Base-by-base conservation (phyloP, 2,888 invertebrate species). In the Melikaiella ostensackeni region DNA sequence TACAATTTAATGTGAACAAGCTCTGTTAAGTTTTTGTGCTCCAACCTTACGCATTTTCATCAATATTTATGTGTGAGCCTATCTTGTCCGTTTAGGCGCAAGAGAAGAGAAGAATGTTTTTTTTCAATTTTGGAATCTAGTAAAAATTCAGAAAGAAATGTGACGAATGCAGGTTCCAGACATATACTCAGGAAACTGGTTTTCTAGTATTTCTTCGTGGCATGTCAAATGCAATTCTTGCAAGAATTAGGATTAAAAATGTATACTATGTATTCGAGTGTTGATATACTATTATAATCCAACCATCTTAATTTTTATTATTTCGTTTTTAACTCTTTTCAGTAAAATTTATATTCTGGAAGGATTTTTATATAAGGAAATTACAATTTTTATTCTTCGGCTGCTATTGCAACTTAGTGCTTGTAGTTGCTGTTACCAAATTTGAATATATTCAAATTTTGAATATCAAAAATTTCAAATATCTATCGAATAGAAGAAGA, bases 141-240 rank as follows among this genome's bases (percentile, higher is more conserved):
- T 66, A 66, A 66, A 42, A 66, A 66, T 66, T 46, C 16, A 42
- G 42, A 66, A 66, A 21, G 66, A 27, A 27, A 46, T 42, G 46
- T 66, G 27, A 27, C 27, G 66, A 66, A 66, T 66, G 42, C 64
- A 66, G 38, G 27, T 66, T 27, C 9, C 42, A 16, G 64, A 27
- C 46, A 46, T 64, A 27, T 42, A 13, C 8, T 64, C 24, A 38
- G 21, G 66, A 27, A 66, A 66, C 66, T 27, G 66, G 66, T 66
- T 66, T 66, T 66, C 66, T 42, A 66, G 19, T 66, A 46, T 42
- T 42, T 27, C 42, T 27, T 46, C 24, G 27, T 19, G 66, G 66
- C n/a, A 66, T 46, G 42, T 42, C 27, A 66, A 46, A 66, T 66
- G 46, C 27, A 66, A 66, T 46, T 66, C 42, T 42, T 66, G 42